Percentiles rank a stretch among this genome's conserved stretches.
Conservation (phyloP, 2,888 invertebrate genomes). For the Drosophila atripex region DNA sequence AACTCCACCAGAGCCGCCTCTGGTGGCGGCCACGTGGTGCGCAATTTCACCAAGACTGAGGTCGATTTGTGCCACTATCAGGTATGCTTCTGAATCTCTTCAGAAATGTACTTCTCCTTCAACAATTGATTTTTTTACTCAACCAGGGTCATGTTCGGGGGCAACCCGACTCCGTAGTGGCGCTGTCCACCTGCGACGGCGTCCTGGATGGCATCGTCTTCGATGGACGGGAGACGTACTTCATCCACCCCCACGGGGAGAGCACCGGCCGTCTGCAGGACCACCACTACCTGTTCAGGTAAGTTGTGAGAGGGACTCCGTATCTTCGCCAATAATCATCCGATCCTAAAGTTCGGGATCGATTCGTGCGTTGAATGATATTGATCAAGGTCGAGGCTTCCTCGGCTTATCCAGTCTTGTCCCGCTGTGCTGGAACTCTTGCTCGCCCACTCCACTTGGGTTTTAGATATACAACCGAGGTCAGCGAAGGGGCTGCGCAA, state of each 20-base stretch:
- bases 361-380: no score
- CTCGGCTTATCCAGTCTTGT: slow-evolving; percentile 48
- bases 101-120: background rate
- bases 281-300: slow-evolving; percentile 83
- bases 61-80: slow-evolving; percentile 84
- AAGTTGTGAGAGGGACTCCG: no score
- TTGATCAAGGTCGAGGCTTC: background rate
- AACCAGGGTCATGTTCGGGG: slow-evolving; percentile 88
- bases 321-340: no score
- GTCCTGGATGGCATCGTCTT: slow-evolving; percentile 90
- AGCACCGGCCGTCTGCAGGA: slow-evolving; percentile 79
- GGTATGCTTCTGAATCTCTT: slow-evolving; percentile 67
- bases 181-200: slow-evolving; percentile 91
- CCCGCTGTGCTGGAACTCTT: background rate
- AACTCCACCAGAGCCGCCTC: slow-evolving; percentile 59
- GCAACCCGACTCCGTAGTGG: slow-evolving; percentile 90
- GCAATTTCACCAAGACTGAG: slow-evolving; percentile 84
- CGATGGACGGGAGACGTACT: slow-evolving; percentile 90
- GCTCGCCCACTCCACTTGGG: slow-evolving; percentile 19
- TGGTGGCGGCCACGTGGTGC: slow-evolving; percentile 68
- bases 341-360: no score
- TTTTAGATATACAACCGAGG: slow-evolving; percentile 13
- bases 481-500: slow-evolving; percentile 18
- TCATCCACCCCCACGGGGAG: slow-evolving; percentile 85
- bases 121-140: slow-evolving; percentile 24